Base-by-base conservation (phyloP, 2,797 vertebrate genomes). In the Corythornis leucogaster region DNA sequence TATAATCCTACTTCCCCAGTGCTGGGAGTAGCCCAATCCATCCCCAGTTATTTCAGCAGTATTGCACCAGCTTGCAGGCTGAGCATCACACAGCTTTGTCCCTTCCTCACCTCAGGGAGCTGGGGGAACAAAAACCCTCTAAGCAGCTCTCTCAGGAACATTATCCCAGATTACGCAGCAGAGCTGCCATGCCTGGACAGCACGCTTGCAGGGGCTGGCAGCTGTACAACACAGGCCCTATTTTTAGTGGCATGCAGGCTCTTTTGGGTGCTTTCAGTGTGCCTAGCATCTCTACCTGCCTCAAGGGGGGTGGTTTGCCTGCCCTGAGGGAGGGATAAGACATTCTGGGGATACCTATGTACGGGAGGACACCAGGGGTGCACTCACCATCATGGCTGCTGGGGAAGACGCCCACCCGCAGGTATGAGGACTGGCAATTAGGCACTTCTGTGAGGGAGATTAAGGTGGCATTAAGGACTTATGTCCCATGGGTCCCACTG, bases 381-480 rank as follows among this genome's bases (percentile, higher is more conserved):
- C n/a, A 89, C 98, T 98, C 97, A 99, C 99, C 97, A 15, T 99
- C 99, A 87, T 98, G 98, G 97, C 97, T 98, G 92, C 97, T 98
- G 92, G 98, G 98, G 98, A 98, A 99, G 97, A 99, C 98, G 18
- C 97, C 98, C 28, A 98, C 98, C 97, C 98, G 98, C 94, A 98
- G 98, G 87, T 99, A 99, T 3, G 98, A 98, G 59, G 99, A 99
- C 97, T 99, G 99, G 97, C 99, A 99, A 96, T 99, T 99, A 98
- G 99, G 99, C 98, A 99, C 99, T 99, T 99, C 99, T 99, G 98
- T 38, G 95, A 97, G 68, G 95, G 45, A 98, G 91, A 95, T 0
- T 45, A 87, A 59, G 22, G 55, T 2, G 1, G 11, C 5, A 4
- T 64, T 40, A 63, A 15, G 43, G 76, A 25, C 1, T 1, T 2